A percentile compares a stretch with the other conserved stretches of the same genome.
These are phyloP conservation scores for Drosophila ironensis DNA, from an alignment of 1,140 invertebrate species.

Conservation along the genomic window DNA sequence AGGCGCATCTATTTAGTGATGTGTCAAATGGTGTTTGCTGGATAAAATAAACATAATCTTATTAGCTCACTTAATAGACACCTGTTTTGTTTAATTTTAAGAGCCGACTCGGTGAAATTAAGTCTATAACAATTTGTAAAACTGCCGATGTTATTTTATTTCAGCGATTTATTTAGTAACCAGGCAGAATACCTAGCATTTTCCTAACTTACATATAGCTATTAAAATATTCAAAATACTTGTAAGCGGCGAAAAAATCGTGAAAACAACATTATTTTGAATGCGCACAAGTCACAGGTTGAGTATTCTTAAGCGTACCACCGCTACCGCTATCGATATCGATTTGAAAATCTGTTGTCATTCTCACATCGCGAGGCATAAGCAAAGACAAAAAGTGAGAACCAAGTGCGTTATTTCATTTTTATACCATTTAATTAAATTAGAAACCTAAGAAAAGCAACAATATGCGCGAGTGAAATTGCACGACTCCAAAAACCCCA, in stretches of 20 bases:
- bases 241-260: too few species aligned
- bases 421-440: constrained; percentile 72
- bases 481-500: constrained; percentile 35
- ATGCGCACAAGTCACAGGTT: background rate
- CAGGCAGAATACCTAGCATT: too few species aligned
- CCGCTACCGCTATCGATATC: constrained; percentile 16
- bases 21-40: background rate
- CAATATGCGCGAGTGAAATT: constrained; percentile 69
- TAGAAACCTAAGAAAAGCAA: constrained; percentile 67
- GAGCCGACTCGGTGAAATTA: too few species aligned
- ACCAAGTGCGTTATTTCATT: constrained; percentile 78
- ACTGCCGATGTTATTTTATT: too few species aligned
- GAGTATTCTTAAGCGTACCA: background rate
- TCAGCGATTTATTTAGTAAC: too few species aligned
- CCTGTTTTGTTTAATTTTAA: too few species aligned
- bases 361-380: constrained; percentile 46
- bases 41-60: background rate
- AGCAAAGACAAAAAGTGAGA: constrained; percentile 53
- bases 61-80: too few species aligned
- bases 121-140: too few species aligned
- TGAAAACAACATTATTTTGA: too few species aligned
- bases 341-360: constrained; percentile 52
- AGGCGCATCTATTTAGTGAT: constrained; percentile 1
- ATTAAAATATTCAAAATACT: too few species aligned
- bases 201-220: too few species aligned